These are phyloP conservation scores for Oncorhynchus keta DNA, from an alignment of 2,113 vertebrate genomes.

Conservation along the genomic window DNA sequence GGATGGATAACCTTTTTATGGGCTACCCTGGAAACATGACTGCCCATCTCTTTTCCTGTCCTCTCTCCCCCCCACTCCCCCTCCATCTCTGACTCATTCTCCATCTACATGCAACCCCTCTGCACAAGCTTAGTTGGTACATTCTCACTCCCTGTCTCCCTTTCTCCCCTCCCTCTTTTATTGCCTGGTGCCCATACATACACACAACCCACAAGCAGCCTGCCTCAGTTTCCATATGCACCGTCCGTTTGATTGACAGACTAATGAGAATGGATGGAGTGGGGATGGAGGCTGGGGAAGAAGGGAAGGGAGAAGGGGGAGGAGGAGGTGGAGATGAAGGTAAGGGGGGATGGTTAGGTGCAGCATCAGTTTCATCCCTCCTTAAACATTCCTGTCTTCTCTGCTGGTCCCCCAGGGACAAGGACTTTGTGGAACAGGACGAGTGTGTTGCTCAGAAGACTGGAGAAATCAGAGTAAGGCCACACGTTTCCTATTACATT, in stretches of 20 bases:
- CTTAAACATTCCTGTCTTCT: slow-evolving; percentile 70
- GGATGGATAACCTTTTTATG: slow-evolving; percentile 4
- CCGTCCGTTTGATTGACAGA: slow-evolving; percentile 56
- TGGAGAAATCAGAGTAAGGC: slow-evolving; percentile 70
- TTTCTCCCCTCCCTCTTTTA: slow-evolving; percentile 15
- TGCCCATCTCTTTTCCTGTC: background rate
- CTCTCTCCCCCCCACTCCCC: too few relatives aligned
- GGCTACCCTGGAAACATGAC: background rate
- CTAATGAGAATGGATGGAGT: slow-evolving; percentile 28
- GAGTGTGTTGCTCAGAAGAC: slow-evolving; percentile 53
- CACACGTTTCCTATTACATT: slow-evolving; percentile 59
- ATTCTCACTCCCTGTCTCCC: background rate
- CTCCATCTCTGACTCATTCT: slow-evolving; percentile 27
- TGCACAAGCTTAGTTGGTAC: background rate
- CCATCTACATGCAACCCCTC: background rate
- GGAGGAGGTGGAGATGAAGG: slow-evolving; percentile 35
- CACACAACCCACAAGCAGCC: background rate
- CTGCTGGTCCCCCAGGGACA: slow-evolving; percentile 64
- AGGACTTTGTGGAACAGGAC: slow-evolving; percentile 54
- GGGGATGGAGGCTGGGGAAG: slow-evolving; percentile 3
- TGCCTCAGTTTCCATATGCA: too few relatives aligned
- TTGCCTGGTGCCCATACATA: background rate
- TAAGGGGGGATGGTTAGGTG: slow-evolving; percentile 58
- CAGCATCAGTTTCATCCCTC: slow-evolving; percentile 27
- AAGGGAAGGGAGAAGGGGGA: slow-evolving; percentile 56